A percentile compares a stretch with the other conserved stretches of the same genome.
phyloP scores from a whole-genome alignment of 2,888 invertebrate species.

The Brenthis ino region DNA sequence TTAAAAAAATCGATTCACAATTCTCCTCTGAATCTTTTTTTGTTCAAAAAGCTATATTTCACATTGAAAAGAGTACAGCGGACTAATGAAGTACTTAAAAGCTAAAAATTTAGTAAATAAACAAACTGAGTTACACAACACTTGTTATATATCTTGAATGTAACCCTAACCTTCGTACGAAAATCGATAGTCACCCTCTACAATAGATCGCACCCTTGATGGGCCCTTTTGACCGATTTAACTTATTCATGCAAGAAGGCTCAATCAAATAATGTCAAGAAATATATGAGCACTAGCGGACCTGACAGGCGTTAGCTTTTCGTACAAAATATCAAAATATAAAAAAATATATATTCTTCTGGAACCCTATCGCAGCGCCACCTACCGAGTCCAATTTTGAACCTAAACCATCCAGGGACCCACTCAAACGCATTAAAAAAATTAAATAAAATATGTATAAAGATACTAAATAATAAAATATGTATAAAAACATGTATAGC shows the following conservation, averaged over 20 bases:
- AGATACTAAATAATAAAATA: too few relatives aligned
- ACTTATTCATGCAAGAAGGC: slow-evolving; percentile 14
- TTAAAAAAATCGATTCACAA: too few relatives aligned
- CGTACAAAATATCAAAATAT: too few relatives aligned
- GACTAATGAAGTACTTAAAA: background rate
- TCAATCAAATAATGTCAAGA: background rate
- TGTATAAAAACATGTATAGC: too few relatives aligned
- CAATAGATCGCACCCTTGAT: slow-evolving; percentile 42
- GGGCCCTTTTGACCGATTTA: slow-evolving; percentile 36
- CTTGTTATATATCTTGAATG: slow-evolving; percentile 35
- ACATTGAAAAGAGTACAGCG: background rate
- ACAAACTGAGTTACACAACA: slow-evolving; percentile 29
- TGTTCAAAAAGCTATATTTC: background rate
- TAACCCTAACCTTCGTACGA: slow-evolving; percentile 45
- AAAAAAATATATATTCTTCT: too few relatives aligned
- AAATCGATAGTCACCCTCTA: slow-evolving; percentile 48
- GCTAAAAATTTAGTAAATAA: slow-evolving; percentile 8
- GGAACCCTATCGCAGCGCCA: too few relatives aligned
- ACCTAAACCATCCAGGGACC: too few relatives aligned
- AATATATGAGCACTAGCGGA: background rate
- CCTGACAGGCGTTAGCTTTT: too few relatives aligned
- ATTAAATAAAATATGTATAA: too few relatives aligned
- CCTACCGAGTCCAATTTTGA: too few relatives aligned
- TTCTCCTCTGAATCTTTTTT: background rate
- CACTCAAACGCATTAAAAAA: too few relatives aligned